A percentile compares a stretch with the other conserved stretches of the same genome.
Evolutionary conservation across 2,113 vertebrate species (phyloP).

Genomic region (Menura novaehollandiae): DNA sequence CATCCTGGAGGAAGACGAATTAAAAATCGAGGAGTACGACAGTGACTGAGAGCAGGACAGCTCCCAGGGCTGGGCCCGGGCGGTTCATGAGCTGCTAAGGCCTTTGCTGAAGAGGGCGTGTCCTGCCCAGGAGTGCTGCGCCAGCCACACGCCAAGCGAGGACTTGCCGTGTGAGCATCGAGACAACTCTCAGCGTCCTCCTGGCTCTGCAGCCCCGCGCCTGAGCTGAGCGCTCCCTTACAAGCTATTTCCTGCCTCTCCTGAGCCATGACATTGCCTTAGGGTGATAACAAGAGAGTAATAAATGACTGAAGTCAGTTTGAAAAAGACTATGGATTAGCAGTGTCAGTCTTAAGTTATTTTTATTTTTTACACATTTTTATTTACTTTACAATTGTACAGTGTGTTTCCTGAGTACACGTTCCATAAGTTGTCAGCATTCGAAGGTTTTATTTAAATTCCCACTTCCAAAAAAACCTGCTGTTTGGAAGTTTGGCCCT

Average conservation of each 20-base stretch:
- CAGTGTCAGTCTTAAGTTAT: neutral
- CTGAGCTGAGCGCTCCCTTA: neutral
- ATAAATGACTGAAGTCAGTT: neutral
- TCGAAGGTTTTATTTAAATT: neutral
- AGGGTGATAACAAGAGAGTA: neutral
- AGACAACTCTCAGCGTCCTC: neutral
- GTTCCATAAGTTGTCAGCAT: neutral
- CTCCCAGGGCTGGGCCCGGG: neutral
- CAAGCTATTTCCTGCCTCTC: neutral
- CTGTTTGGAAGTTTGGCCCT: neutral
- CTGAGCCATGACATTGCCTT: neutral
- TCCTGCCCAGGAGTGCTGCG: neutral
- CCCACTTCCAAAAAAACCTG: neutral
- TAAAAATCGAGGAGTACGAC: constrained; percentile 85
- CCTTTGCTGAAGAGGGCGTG: neutral
- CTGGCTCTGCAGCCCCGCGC: neutral
- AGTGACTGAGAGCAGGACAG: constrained; percentile 70
- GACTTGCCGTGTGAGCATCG: accelerated
- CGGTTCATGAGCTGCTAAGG: neutral
- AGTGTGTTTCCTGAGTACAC: neutral
- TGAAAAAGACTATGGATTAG: neutral
- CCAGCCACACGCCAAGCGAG: no score
- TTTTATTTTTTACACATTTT: constrained; percentile 18
- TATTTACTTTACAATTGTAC: constrained; percentile 5
- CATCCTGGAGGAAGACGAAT: constrained; percentile 76